Evolutionary conservation across 2,888 invertebrate genomes (phyloP).

Genomic region (Lymantria dispar): DNA sequence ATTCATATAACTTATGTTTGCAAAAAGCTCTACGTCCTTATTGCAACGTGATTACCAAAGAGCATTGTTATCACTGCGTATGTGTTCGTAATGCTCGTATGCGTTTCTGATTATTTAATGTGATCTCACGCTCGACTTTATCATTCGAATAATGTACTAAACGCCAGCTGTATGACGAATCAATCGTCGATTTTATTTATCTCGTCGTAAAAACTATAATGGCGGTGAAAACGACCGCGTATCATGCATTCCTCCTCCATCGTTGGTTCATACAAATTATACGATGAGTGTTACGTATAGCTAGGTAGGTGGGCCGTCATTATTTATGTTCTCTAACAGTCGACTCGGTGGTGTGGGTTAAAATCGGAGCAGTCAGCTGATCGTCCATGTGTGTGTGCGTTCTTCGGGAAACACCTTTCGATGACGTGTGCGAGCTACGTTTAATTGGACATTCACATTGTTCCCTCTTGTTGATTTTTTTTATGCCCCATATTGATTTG

Average conservation of each 20-base stretch:
- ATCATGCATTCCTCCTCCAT: slow-evolving; percentile 70
- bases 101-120: slow-evolving; percentile 74
- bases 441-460: slow-evolving; percentile 81
- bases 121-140: slow-evolving; percentile 59
- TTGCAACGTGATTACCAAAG: slow-evolving; percentile 28
- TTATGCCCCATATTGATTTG: slow-evolving; percentile 40
- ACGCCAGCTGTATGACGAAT: slow-evolving; percentile 45
- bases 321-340: slow-evolving; percentile 82
- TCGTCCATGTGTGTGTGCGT: slow-evolving; percentile 69
- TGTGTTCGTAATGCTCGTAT: slow-evolving; percentile 59
- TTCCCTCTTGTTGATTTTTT: slow-evolving; percentile 65
- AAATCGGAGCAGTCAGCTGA: slow-evolving; percentile 83
- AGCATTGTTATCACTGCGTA: slow-evolving; percentile 52
- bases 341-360: slow-evolving; percentile 77
- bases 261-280: slow-evolving; percentile 78
- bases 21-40: slow-evolving; percentile 17
- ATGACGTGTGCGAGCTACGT: slow-evolving; percentile 79
- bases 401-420: slow-evolving; percentile 83
- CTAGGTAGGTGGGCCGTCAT: slow-evolving; percentile 81
- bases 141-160: slow-evolving; percentile 58
- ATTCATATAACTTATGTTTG: slow-evolving; percentile 6
- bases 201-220: slow-evolving; percentile 62
- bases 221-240: slow-evolving; percentile 65
- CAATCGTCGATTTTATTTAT: slow-evolving; percentile 61
- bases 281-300: slow-evolving; percentile 77